Evolutionary conservation across 92 coral and sea anemone genomes (phyloP), one percentile per base, ranked within the genome.

Genomic region (Palythoa heliodiscus): DNA sequence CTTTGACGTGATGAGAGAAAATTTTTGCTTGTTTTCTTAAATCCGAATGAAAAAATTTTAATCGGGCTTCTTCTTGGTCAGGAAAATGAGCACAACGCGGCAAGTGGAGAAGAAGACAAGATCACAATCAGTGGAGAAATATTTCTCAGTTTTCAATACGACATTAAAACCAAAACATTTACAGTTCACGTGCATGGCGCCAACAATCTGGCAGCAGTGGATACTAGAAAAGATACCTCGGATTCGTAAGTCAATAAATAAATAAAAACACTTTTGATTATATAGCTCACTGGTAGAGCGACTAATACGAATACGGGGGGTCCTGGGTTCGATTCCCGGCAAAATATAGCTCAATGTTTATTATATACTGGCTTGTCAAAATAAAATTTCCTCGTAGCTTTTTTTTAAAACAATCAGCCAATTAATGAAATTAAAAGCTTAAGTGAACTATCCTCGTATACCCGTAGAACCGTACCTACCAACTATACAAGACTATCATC

Each of bases 121-220:
- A 68, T 89, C 15, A 77, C 61, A 24, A 91, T 96, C 60, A 87
- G 95, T 20, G 99, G 99, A 50, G 99, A 96, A 52, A 40, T 96
- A 50, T 92, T 89, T 74, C 89, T 94, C 63, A 91, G 97, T 67
- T 92, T 92, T 53, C 93, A 95, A 35, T 96, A 94, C 80, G 90
- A 89, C 67, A 93, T 92, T 77, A 93, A 92, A 77, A 84, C 89
- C 68, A 92, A 89, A 77, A 87, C 79, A 47, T 94, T 96, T 75
- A 89, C 89, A 48, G 93, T 95, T 1, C 99, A 93, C 58, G 89
- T 95, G 29, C 98, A 89, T 75, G 92, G 92, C 52, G 98, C 98
- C 5, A 94, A 92, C 69, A 94, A 92, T 72, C 86, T 96, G 60
- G 93, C 99, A 11, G 93, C 92, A 17, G 96, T 89, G 24, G 95